phyloP scores from a whole-genome alignment of 2,888 invertebrate species.

The Imbricaverruca yamaguchii region DNA sequence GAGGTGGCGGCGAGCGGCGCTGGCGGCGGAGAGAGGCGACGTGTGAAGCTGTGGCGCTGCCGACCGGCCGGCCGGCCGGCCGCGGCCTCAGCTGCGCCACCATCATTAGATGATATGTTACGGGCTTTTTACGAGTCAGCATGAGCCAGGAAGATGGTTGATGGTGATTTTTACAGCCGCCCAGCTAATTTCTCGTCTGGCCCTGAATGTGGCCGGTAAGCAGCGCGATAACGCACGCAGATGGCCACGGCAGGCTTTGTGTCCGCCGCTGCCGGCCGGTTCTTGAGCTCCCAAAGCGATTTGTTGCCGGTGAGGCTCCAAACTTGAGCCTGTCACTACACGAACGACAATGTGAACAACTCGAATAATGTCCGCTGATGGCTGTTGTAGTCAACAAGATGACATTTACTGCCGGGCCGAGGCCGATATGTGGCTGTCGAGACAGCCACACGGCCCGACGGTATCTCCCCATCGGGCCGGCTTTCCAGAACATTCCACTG shows the following conservation, averaged over 20 bases:
- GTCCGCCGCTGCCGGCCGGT: no score
- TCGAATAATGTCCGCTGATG: neutral
- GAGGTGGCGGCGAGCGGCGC: neutral
- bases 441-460: neutral
- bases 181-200: neutral
- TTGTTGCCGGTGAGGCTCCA: no score
- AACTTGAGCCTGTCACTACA: neutral
- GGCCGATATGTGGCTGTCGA: neutral
- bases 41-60: neutral
- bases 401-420: constrained; percentile 2
- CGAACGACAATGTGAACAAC: neutral
- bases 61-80: neutral
- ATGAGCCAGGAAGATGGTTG: constrained; percentile 13
- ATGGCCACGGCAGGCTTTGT: no score
- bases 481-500: constrained; percentile 10
- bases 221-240: neutral
- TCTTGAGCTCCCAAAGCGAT: no score
- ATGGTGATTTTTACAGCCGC: constrained; percentile 16
- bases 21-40: neutral
- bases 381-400: neutral
- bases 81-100: neutral
- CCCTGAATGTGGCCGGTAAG: neutral
- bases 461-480: neutral
- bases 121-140: constrained; percentile 11
- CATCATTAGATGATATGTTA: neutral